Evolutionary conservation across 2,888 invertebrate genomes (phyloP).

Genomic region (Schizaphis graminum): DNA sequence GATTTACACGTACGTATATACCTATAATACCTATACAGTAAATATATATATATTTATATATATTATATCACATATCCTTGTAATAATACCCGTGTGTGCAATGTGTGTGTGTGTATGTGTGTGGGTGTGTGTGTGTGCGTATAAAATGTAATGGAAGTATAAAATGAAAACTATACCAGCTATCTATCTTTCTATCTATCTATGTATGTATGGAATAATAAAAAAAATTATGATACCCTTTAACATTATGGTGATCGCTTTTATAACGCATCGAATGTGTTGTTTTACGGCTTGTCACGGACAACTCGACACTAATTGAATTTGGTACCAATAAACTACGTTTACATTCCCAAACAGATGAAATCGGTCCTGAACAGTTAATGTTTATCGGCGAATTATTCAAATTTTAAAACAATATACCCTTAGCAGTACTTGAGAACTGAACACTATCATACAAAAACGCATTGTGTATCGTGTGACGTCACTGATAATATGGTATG

Average conservation of each 20-base stretch:
- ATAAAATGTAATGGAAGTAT: conserved; percentile 26
- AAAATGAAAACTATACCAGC: background rate
- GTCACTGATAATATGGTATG: background rate
- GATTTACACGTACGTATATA: background rate
- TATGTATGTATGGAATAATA: background rate
- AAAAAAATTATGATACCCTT: background rate
- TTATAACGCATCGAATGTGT: conserved; percentile 6
- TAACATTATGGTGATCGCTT: background rate
- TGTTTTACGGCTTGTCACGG: conserved; percentile 38
- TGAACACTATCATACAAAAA: background rate
- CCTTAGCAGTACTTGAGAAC: background rate
- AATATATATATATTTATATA: too few relatives aligned
- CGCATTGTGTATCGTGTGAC: background rate
- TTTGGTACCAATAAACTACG: conserved; percentile 8
- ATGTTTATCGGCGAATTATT: conserved; percentile 39
- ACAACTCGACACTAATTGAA: conserved; percentile 28
- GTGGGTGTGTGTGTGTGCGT: background rate
- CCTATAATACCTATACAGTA: background rate
- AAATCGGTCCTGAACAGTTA: conserved; percentile 13
- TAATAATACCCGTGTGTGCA: background rate
- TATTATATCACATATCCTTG: background rate
- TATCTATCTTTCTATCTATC: background rate
- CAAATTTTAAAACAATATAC: conserved; percentile 26
- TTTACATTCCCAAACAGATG: background rate
- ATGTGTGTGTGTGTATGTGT: too few relatives aligned